Evolutionary conservation across 2,888 invertebrate genomes (phyloP).

Genomic region (Platycheirus albimanus): DNA sequence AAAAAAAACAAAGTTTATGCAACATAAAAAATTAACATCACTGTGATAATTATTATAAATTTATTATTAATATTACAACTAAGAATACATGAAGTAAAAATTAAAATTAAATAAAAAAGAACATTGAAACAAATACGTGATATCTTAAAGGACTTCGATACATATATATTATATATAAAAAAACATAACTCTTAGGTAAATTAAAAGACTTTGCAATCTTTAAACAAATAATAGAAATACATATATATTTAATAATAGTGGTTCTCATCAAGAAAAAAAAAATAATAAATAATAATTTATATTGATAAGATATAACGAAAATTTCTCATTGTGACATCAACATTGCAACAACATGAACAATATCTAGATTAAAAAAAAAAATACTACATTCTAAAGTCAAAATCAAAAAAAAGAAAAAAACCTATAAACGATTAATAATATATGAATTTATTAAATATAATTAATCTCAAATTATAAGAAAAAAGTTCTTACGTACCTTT

Average conservation of each 20-base stretch:
- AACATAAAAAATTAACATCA: conserved; percentile 82
- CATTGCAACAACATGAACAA: conserved; percentile 78
- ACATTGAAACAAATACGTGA: conserved; percentile 83
- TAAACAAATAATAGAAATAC: conserved; percentile 73
- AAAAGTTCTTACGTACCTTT: conserved; percentile 72
- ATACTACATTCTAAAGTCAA: conserved; percentile 76
- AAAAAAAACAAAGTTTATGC: conserved; percentile 82
- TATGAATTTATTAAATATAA: conserved; percentile 66
- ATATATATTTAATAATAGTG: conserved; percentile 75
- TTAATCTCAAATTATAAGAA: conserved; percentile 64
- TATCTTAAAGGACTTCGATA: conserved; percentile 83
- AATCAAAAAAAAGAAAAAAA: conserved; percentile 72
- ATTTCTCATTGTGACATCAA: conserved; percentile 80
- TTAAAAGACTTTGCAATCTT: conserved; percentile 78
- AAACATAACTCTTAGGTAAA: conserved; percentile 74
- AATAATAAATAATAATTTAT: conserved; percentile 79
- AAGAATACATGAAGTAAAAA: conserved; percentile 78
- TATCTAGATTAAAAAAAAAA: conserved; percentile 75
- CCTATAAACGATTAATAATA: conserved; percentile 52
- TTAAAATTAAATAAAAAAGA: conserved; percentile 79
- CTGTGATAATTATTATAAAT: conserved; percentile 83
- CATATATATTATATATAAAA: conserved; percentile 81
- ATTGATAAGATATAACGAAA: conserved; percentile 69
- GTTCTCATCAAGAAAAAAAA: conserved; percentile 82
- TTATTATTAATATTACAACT: conserved; percentile 80